Conservation (phyloP, 2,113 vertebrate species). For the Scartelaos histophorus region DNA sequence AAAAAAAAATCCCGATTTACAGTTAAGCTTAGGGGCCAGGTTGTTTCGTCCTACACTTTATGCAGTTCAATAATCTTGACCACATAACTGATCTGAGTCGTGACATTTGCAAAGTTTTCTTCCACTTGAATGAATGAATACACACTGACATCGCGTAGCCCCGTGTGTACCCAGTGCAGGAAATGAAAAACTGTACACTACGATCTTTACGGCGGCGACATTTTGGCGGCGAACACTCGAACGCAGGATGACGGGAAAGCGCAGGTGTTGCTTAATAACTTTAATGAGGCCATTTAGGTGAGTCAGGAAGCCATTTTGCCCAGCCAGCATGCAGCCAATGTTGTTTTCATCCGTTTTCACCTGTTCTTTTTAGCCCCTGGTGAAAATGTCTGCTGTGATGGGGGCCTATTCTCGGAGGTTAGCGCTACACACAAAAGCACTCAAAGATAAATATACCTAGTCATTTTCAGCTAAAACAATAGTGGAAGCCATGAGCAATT, state of each 20-base stretch:
- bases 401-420: conserved; percentile 3
- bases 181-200: background rate
- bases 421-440: background rate
- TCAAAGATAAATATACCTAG: conserved; percentile 8
- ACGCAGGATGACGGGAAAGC: background rate
- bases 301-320: conserved; percentile 6
- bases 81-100: too few relatives aligned
- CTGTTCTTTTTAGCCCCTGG: conserved; percentile 9
- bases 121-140: too few relatives aligned
- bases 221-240: background rate
- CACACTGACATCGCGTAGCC: too few relatives aligned
- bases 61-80: too few relatives aligned
- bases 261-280: conserved; percentile 8
- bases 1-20: too few relatives aligned
- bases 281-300: conserved; percentile 10
- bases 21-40: too few relatives aligned
- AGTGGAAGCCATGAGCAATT: background rate
- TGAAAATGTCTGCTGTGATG: conserved; percentile 8
- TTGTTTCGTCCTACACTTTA: too few relatives aligned
- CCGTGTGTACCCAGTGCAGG: too few relatives aligned
- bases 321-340: conserved; percentile 9
- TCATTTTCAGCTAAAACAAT: conserved; percentile 2
- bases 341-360: conserved; percentile 3
- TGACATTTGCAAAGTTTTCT: too few relatives aligned
- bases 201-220: background rate